Evolutionary conservation across 2,113 vertebrate genomes (phyloP), one percentile per base, ranked within the genome.

Genomic region (Callorhinus ursinus): DNA sequence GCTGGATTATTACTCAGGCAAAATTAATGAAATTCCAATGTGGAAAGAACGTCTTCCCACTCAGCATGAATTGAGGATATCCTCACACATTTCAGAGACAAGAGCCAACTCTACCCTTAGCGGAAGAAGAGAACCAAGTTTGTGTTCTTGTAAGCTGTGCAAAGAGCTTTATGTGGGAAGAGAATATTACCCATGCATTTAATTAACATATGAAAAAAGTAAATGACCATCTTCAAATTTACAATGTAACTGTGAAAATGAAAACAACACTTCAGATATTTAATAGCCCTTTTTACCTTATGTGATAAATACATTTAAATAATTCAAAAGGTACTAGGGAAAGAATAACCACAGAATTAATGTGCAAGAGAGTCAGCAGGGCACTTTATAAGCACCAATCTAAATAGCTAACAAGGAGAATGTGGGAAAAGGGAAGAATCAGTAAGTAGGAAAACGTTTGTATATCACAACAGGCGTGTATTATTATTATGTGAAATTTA

Each of bases 241-340:
- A 93, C 42, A 91, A 26, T 74, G 49, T 96, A 93, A 86, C 28
- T 67, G 26, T 90, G 55, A 95, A 83, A 95, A 83, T 55, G 42
- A 90, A 94, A 95, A 51, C 65, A 88, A 49, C 31, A 63, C 93
- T 97, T 97, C 33, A 85, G 16, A 79, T 95, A 96, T 74, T 93
- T 28, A 96, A 9, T 95, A 79, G 18, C 18, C n/a, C 36, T 69
- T 96, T 95, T 83, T 33, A 93, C 83, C 42, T 90, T 87, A 28
- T 77, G 14, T 46, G 26, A 65, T 96, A 87, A 84, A 86, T 90
- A 13, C 26, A 95, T 95, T 96, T 86, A 85, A 96, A 51, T 92
- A 89, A 95, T 86, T 93, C 69, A 59, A 90, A 96, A 80, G 49
- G 83, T 31, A 31, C 22, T 82, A 28, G 49, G 77, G 77, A 79